Percentiles rank a stretch among this genome's conserved stretches.
These are phyloP conservation scores for Neuroterus valhalla DNA, from an alignment of 1,140 invertebrate species.

Conservation along the genomic window DNA sequence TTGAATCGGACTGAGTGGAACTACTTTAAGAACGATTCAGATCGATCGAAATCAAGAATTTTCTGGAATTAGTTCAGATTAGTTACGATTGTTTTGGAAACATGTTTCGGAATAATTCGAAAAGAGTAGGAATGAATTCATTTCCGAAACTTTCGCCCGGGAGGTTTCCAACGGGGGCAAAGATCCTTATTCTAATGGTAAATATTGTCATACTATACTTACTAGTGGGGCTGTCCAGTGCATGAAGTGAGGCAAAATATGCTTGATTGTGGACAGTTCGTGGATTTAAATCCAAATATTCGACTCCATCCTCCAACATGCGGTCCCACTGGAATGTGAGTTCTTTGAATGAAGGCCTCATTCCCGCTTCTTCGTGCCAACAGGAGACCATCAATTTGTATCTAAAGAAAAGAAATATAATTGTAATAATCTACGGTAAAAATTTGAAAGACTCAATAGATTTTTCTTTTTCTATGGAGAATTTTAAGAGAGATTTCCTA, in stretches of 20 bases:
- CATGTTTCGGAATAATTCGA: no score
- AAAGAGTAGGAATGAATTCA: no score
- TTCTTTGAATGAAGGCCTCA: constrained; percentile 85
- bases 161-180: no score
- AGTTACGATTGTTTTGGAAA: no score
- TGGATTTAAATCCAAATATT: constrained; percentile 82
- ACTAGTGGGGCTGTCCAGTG: constrained; percentile 61
- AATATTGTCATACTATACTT: constrained; percentile 41
- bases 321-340: constrained; percentile 79
- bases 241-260: constrained; percentile 74
- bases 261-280: constrained; percentile 78
- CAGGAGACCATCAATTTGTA: constrained; percentile 88
- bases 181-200: no score
- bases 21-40: no score
- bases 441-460: not conserved
- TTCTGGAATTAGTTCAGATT: no score
- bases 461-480: not conserved
- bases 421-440: not conserved
- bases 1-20: no score
- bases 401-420: constrained; percentile 66
- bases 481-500: constrained; percentile 71
- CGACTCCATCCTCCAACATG: constrained; percentile 83
- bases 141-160: no score
- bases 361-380: constrained; percentile 84
- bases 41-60: no score